Percentiles rank a stretch among this genome's conserved stretches.
Conservation (phyloP, 2,797 vertebrate species). For the Acropternis orthonyx region DNA sequence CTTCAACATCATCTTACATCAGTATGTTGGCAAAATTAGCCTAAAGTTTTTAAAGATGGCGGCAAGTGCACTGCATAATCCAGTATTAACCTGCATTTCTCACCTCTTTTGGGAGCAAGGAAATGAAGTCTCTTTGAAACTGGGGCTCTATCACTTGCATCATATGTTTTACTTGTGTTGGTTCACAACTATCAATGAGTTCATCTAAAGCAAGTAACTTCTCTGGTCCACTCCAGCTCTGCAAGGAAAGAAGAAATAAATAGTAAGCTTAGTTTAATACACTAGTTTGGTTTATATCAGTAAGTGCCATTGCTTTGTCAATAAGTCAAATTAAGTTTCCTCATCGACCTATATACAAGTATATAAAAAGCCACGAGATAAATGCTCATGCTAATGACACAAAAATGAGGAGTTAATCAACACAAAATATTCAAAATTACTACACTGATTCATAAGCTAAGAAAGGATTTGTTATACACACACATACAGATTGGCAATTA, state of each 20-base stretch:
- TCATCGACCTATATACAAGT: background rate
- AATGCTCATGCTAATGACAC: slow-evolving; percentile 29
- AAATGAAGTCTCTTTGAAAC: slow-evolving; percentile 99
- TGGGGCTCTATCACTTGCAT: slow-evolving; percentile 99
- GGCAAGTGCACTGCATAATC: background rate
- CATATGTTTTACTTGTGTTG: slow-evolving; percentile 99
- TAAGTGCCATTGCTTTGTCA: background rate
- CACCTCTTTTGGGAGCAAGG: slow-evolving; percentile 99
- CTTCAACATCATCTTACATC: slow-evolving; percentile 17
- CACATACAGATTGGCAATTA: slow-evolving; percentile 53
- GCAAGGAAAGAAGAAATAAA: slow-evolving; percentile 21
- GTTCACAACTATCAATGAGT: slow-evolving; percentile 98
- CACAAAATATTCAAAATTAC: slow-evolving; percentile 53
- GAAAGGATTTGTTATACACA: slow-evolving; percentile 48
- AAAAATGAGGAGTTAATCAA: slow-evolving; percentile 55
- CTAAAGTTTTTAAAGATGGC: background rate
- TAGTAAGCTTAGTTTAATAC: background rate
- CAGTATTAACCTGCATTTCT: slow-evolving; percentile 50
- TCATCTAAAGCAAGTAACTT: slow-evolving; percentile 99
- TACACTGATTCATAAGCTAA: slow-evolving; percentile 43
- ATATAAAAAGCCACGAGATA: slow-evolving; percentile 18
- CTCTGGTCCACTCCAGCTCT: slow-evolving; percentile 99
- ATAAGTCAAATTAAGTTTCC: background rate
- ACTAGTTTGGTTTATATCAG: background rate
- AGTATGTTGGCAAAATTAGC: background rate